A percentile compares a stretch with the other conserved stretches of the same genome.
phyloP scores from a whole-genome alignment of 1,140 invertebrate species.

The Harpegnathos saltator region DNA sequence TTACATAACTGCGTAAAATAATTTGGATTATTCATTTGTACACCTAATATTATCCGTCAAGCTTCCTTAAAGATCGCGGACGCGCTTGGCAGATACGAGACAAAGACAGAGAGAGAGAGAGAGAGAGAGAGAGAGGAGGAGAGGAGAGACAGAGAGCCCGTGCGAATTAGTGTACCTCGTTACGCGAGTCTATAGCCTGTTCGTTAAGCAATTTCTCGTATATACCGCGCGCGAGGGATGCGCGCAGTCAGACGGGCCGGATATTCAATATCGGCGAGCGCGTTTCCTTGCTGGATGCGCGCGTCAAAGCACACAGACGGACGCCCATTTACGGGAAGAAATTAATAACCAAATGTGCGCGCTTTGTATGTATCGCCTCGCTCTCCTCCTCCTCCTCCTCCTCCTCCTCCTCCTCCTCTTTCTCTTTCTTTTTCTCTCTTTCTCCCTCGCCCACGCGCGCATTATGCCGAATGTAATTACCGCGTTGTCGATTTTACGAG shows the following conservation, averaged over 20 bases:
- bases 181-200: conserved; percentile 68
- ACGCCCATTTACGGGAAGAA: conserved; percentile 25
- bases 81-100: conserved; percentile 22
- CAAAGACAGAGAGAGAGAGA: no score
- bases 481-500: background rate
- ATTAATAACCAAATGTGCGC: conserved; percentile 29
- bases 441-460: background rate
- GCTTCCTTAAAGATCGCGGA: conserved; percentile 48
- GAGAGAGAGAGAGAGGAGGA: no score
- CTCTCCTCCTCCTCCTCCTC: background rate
- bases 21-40: no score
- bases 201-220: conserved; percentile 75
- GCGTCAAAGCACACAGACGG: conserved; percentile 44
- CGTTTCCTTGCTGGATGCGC: conserved; percentile 67
- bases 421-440: no score
- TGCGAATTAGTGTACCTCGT: conserved; percentile 70
- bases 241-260: conserved; percentile 65
- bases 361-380: background rate
- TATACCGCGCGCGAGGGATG: conserved; percentile 60
- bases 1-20: no score
- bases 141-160: conserved; percentile 60
- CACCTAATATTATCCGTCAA: no score
- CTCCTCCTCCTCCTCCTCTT: no score
- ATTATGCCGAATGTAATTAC: conserved; percentile 45
- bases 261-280: conserved; percentile 80